Evolutionary conservation across 2,797 vertebrate species (phyloP), one percentile per base, ranked within the genome.

Genomic region (Gadopsis marmoratus): DNA sequence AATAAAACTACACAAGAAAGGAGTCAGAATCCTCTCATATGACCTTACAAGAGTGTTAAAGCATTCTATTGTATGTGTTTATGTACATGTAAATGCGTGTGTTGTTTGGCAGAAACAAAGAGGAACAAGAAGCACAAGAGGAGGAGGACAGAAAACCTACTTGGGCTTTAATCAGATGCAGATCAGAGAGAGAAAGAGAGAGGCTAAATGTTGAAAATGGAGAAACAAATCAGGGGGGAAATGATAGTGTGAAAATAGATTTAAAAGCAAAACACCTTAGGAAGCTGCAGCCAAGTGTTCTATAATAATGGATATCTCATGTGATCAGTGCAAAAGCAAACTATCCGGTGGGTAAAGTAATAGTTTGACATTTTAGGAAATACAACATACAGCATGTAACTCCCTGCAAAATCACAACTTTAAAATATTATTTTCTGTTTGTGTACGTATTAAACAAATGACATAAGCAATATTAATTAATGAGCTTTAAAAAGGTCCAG

Each of bases 81-180:
- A 17, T 66, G 21, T 16, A 23, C 7, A 23, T 19, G 17, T 64
- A 2, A 41, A 67, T 39, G n/a, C 19, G 21, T 29, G 23, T 70
- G 39, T 31, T 41, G 35, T 54, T 58, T 55, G 35, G 14, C n/a
- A 69, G 33, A 12, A 37, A 11, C 3, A 10, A 21, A 23, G 35
- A 50, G 29, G 45, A 61, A 17, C n/a, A 61, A 29, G 37, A 12
- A n/a, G 35, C 21, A 17, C 7, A 1, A 10, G 13, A 60, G 68
- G 45, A 39, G 31, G n/a, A 17, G 23, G 45, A 53, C 29, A 47
- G 5, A 56, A 69, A 45, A 17, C 4, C 33, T 72, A 9, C 16
- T 10, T 31, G n/a, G 50, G 35, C 35, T 50, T 21, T 21, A 54
- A 72, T 63, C 96, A 97, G 95, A 96, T 96, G 96, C 96, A 96